These are phyloP conservation scores for Andrena bucephala DNA, from an alignment of 2,888 invertebrate genomes.

Conservation along the genomic window DNA sequence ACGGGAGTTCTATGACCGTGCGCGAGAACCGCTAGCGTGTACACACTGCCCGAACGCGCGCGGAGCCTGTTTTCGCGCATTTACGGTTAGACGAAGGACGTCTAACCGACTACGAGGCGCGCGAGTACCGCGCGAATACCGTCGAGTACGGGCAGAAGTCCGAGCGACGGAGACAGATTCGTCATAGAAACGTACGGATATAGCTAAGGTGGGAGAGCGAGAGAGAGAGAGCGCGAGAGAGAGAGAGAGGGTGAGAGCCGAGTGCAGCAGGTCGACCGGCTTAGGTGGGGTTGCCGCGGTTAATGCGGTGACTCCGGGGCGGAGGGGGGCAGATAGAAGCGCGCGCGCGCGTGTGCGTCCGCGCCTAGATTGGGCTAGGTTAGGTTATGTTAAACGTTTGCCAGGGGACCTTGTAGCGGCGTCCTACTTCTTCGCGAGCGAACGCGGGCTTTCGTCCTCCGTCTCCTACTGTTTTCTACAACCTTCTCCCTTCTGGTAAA, in stretches of 20 bases:
- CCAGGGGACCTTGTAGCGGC: slow-evolving; percentile 71
- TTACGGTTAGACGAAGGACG: slow-evolving; percentile 70
- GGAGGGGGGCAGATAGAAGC: slow-evolving; percentile 49
- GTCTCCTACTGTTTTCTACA: slow-evolving; percentile 44
- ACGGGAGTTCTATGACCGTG: slow-evolving; percentile 67
- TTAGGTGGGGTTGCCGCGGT: slow-evolving; percentile 69
- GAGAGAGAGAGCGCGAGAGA: slow-evolving; percentile 20
- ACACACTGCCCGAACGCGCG: slow-evolving; percentile 19
- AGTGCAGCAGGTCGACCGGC: slow-evolving; percentile 62
- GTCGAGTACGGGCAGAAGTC: slow-evolving; percentile 38
- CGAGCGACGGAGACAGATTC: slow-evolving; percentile 22
- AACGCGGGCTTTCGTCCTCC: slow-evolving; percentile 61
- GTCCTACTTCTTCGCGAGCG: slow-evolving; percentile 72
- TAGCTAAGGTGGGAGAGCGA: slow-evolving; percentile 38
- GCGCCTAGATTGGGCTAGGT: slow-evolving; percentile 70
- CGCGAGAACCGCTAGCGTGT: slow-evolving; percentile 47
- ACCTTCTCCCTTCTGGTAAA: slow-evolving; percentile 27
- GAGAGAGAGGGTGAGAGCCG: slow-evolving; percentile 50
- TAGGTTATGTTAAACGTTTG: slow-evolving; percentile 70
- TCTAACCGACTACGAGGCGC: slow-evolving; percentile 51
- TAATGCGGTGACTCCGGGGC: slow-evolving; percentile 44
- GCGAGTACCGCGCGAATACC: slow-evolving; percentile 52
- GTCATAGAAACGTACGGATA: slow-evolving; percentile 32
- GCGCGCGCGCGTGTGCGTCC: slow-evolving; percentile 65
- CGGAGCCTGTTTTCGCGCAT: slow-evolving; percentile 60